Evolutionary conservation across 2,113 vertebrate genomes (phyloP), one percentile per base, ranked within the genome.

Genomic region (Tragelaphus imberbis): DNA sequence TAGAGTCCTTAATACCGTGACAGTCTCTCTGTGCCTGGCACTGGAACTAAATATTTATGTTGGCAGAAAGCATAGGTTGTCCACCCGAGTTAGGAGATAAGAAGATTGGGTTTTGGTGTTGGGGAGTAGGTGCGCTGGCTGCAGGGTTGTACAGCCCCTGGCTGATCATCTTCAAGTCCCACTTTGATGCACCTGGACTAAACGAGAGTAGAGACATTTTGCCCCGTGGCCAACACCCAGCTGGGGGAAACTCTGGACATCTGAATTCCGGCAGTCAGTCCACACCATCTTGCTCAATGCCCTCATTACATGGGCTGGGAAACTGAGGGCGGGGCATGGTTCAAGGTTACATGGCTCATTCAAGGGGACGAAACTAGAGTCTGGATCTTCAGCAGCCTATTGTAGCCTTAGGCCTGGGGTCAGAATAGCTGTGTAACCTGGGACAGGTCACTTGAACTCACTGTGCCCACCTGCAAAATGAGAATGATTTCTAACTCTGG

Each of bases 1-100:
- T 94, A 65, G 97, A 96, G 90, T 92, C 92, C n/a, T 98, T 96
- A 98, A 96, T 77, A 96, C 96, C 94, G 93, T 63, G 71, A 94
- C 40, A 36, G 92, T 93, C 80, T 97, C 97, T 96, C 98, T 75
- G 65, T 98, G 96, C 95, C 89, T 15, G 95, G 94, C 53, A 5
- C 89, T 0, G 17, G 97, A 98, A 98, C 98, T 98, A 98, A 98
- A 98, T 98, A 98, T 98, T 98, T 98, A 97, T 97, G 94, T 98
- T 98, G 98, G 98, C 97, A 98, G 97, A 96, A 97, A 97, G 71
- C 90, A 33, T 44, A 36, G 77, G 80, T 96, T 98, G 92, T 97
- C 97, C 96, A 94, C 85, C 96, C 33, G 3, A 96, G 96, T 88
- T 98, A 88, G 95, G 95, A 98, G 97, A 98, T 95, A 91, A 94